Percentiles rank a stretch among this genome's conserved stretches.
These are phyloP conservation scores for Drosophila mulleri DNA, from an alignment of 2,888 invertebrate species.

Conservation along the genomic window DNA sequence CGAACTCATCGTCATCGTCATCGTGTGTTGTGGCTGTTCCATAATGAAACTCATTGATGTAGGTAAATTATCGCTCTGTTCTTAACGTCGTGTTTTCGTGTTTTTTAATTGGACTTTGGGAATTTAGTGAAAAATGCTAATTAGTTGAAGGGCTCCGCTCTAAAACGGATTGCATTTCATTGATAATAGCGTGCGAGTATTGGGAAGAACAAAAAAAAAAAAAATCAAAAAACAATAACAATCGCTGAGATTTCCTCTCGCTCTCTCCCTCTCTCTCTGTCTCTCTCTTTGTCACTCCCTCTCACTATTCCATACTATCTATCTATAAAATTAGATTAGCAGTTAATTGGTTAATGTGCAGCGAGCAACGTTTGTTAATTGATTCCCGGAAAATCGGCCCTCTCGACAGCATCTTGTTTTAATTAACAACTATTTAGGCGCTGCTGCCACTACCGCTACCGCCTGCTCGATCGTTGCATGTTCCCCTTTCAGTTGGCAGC, in stretches of 20 bases:
- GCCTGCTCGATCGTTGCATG: conserved; percentile 50
- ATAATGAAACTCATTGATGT: conserved; percentile 84
- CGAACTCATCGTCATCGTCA: conserved; percentile 25
- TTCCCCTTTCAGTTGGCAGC: conserved; percentile 64
- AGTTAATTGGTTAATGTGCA: conserved; percentile 82
- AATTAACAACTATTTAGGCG: conserved; percentile 77
- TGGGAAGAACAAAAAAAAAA: conserved; percentile 14
- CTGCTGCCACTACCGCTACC: conserved; percentile 32
- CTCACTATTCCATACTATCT: conserved; percentile 30
- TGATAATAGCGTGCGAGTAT: conserved; percentile 67
- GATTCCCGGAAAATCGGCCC: conserved; percentile 66
- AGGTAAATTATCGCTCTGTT: conserved; percentile 84
- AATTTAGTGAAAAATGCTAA: conserved; percentile 84
- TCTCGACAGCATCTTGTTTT: conserved; percentile 62
- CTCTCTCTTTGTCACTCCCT: conserved; percentile 7
- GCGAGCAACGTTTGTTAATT: conserved; percentile 81
- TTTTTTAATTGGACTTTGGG: conserved; percentile 84
- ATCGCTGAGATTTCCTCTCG: conserved; percentile 47
- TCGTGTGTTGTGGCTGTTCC: conserved; percentile 54
- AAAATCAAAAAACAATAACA: conserved; percentile 42
- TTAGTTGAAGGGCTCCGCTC: conserved; percentile 75
- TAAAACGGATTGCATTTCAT: conserved; percentile 75
- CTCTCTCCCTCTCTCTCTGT: background rate
- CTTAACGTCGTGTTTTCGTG: conserved; percentile 82
- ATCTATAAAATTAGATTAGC: conserved; percentile 81